Conservation (phyloP, 2,113 vertebrate species). For the Boulengeromyrus knoepffleri region DNA sequence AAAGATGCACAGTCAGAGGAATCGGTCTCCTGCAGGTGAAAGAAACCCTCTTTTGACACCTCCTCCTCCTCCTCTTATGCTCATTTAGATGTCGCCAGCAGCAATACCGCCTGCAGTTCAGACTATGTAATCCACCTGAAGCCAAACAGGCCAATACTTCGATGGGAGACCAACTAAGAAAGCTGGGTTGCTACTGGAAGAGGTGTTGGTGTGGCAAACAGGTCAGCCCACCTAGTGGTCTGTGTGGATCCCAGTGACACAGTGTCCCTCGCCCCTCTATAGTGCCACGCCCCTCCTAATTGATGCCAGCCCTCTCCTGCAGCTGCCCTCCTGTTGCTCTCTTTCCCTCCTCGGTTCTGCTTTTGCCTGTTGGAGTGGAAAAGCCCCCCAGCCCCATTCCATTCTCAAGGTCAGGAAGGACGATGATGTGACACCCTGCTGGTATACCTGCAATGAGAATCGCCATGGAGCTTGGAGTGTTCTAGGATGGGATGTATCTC, state of each 20-base stretch:
- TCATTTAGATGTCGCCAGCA: background rate
- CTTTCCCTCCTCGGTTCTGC: background rate
- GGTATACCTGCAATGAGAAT: background rate
- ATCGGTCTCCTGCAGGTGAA: background rate
- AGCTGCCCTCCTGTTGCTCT: background rate
- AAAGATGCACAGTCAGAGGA: background rate
- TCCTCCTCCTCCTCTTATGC: constrained; percentile 19
- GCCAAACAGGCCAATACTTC: too few species aligned
- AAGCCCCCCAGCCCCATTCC: background rate
- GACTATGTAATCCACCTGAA: too few species aligned
- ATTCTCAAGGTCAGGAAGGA: background rate
- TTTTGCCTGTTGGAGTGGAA: background rate
- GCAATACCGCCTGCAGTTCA: background rate
- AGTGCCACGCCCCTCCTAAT: background rate
- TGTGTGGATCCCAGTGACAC: background rate
- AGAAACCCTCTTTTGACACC: constrained; percentile 38
- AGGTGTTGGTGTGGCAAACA: too few species aligned
- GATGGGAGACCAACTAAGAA: too few species aligned
- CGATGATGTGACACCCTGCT: background rate
- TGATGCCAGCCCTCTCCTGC: background rate
- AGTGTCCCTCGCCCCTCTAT: background rate
- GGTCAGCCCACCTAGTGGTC: too few species aligned
- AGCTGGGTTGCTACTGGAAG: too few species aligned
- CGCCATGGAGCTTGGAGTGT: background rate
- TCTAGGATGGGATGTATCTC: background rate